Evolutionary conservation across 2,797 vertebrate genomes (phyloP).

Genomic region (Lemur catta): DNA sequence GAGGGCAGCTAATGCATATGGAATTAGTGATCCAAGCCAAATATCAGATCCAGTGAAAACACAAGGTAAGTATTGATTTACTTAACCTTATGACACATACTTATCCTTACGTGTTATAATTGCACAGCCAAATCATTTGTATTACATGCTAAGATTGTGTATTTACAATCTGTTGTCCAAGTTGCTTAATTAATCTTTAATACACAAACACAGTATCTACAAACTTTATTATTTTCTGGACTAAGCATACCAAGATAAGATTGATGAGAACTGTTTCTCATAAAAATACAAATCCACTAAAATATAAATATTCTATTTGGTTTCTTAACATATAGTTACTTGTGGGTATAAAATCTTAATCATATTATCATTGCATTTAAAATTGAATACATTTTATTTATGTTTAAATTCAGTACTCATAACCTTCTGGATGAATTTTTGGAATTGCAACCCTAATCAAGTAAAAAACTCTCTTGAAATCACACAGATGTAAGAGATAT

Average conservation of each 20-base stretch:
- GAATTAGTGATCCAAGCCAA: slow-evolving; percentile 97
- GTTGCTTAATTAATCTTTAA: slow-evolving; percentile 1
- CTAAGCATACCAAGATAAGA: not conserved
- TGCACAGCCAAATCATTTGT: not conserved
- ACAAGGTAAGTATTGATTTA: slow-evolving; percentile 88
- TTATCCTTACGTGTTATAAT: not conserved
- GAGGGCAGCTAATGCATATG: slow-evolving; percentile 96
- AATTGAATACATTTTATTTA: not conserved
- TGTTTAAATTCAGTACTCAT: not conserved
- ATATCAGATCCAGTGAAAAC: slow-evolving; percentile 98
- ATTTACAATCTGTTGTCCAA: not conserved
- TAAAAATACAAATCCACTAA: not conserved
- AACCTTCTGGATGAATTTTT: not conserved
- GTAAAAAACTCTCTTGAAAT: not conserved
- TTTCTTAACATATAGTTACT: not conserved
- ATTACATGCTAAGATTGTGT: not conserved
- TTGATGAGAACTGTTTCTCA: not conserved
- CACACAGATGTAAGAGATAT: not conserved
- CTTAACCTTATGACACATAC: not conserved
- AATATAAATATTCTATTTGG: not conserved
- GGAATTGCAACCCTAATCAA: not conserved
- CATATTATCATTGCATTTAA: not conserved
- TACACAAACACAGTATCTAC: not conserved
- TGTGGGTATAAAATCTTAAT: not conserved
- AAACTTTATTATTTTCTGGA: not conserved